These are phyloP conservation scores for Raja brachyura DNA, from an alignment of 2,113 vertebrate species.

Conservation along the genomic window DNA sequence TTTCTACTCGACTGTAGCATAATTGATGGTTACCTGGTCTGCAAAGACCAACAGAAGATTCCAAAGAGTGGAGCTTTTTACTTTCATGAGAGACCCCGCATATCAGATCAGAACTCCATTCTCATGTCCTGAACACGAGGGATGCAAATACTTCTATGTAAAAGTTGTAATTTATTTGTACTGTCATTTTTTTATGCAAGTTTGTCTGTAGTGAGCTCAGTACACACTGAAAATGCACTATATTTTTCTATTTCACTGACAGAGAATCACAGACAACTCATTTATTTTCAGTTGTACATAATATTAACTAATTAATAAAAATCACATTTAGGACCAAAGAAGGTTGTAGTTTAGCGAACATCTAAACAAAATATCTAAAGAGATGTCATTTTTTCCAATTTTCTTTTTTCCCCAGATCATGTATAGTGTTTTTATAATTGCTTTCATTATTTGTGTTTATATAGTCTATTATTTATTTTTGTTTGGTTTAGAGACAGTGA, in stretches of 20 bases:
- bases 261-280: conserved; percentile 82
- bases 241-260: conserved; percentile 99
- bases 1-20: not conserved
- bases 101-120: conserved; percentile 64
- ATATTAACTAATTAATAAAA: conserved; percentile 50
- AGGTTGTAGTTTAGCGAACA: conserved; percentile 76
- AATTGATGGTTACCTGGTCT: not conserved
- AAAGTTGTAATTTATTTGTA: conserved; percentile 99
- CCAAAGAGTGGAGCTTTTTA: conserved; percentile 83
- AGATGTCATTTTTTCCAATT: conserved; percentile 25
- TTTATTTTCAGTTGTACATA: conserved; percentile 93
- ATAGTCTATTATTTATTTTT: conserved; percentile 95
- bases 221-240: conserved; percentile 99
- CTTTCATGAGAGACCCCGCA: conserved; percentile 72
- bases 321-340: conserved; percentile 99
- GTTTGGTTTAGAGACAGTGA: conserved; percentile 62
- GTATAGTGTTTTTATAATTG: conserved; percentile 36
- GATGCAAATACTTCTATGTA: conserved; percentile 95
- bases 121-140: not conserved
- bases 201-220: conserved; percentile 95
- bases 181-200: conserved; percentile 87
- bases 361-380: conserved; percentile 43
- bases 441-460: conserved; percentile 55
- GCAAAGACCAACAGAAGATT: conserved; percentile 65
- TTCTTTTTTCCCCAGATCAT: conserved; percentile 14